Percentiles rank a stretch among this genome's conserved stretches.
Evolutionary conservation across 2,113 vertebrate genomes (phyloP).

Genomic region (Oryzias curvinotus): DNA sequence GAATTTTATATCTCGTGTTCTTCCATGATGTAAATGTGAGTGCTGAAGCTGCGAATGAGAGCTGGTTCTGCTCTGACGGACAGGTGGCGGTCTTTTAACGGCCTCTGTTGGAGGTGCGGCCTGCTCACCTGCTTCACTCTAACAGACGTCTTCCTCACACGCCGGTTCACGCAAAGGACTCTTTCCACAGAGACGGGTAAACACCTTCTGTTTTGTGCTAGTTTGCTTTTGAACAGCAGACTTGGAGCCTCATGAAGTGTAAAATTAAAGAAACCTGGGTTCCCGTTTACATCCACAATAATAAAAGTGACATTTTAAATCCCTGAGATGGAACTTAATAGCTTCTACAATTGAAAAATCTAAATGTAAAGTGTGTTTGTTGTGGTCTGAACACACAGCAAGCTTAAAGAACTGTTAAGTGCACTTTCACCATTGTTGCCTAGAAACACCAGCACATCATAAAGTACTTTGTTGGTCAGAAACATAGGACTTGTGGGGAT

Average conservation of each 20-base stretch:
- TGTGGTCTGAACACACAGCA: too few relatives aligned
- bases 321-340: too few relatives aligned
- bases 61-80: constrained; percentile 27
- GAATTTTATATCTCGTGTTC: constrained; percentile 73
- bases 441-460: neutral
- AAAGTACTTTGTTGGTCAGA: too few relatives aligned
- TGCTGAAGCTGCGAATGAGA: constrained; percentile 31
- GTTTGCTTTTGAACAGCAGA: constrained; percentile 45
- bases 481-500: neutral
- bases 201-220: constrained; percentile 31
- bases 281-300: neutral
- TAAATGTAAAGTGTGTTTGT: too few relatives aligned
- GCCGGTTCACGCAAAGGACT: constrained; percentile 46
- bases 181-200: constrained; percentile 52
- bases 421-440: neutral
- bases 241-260: constrained; percentile 37
- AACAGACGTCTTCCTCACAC: constrained; percentile 65
- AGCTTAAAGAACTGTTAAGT: neutral
- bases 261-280: constrained; percentile 6
- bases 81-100: constrained; percentile 45
- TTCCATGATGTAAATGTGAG: constrained; percentile 78
- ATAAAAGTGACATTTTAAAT: neutral
- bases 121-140: constrained; percentile 63
- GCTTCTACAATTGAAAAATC: too few relatives aligned
- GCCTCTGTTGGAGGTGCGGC: constrained; percentile 50